Evolutionary conservation across 2,888 invertebrate species (phyloP), one percentile per base, ranked within the genome.

Genomic region (Archips crataeganus): DNA sequence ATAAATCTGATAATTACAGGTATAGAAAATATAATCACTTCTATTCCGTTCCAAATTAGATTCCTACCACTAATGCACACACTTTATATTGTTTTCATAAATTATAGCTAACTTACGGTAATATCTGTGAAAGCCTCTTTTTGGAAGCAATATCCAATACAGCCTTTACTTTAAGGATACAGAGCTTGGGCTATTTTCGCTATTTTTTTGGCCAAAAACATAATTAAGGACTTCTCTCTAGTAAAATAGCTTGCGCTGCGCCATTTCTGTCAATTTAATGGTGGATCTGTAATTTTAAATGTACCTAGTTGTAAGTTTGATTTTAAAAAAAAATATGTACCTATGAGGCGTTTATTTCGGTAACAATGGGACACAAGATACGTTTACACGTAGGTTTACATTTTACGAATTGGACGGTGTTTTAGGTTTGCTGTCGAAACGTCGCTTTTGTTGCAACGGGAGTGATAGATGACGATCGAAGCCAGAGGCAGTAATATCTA

Each of bases 341-440:
- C 9, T 61, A 15, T 39, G 72, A 73, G 72, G 34, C 57, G 68
- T 59, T 63, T 60, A 62, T 57, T 49, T 59, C 42, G 11, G 60
- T 59, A 65, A 71, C 60, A 49, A 42, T 71, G 65, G 65, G 71
- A 65, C 65, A 61, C 71, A 71, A 71, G 67, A 39, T 23, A 66
- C 65, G 49, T 59, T 71, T n/a, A 32, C 23, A 65, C 49, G 65
- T 65, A 65, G 65, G 47, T 65, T 60, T 51, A 51, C 49, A 39
- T 49, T 64, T 34, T 32, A 57, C 23, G 32, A 57, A 32, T 32
- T 57, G 13, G 8, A n/a, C 8, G 13, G 39, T 11, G 9, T 60
- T 60, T 36, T 2, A 39, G 60, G 32, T 34, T 34, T 39, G 8
- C 13, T 60, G 36, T 60, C 60, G 13, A 9, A 39, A 36, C n/a